Base-by-base conservation (phyloP, 2,113 vertebrate species). In the Donacobius atricapilla region DNA sequence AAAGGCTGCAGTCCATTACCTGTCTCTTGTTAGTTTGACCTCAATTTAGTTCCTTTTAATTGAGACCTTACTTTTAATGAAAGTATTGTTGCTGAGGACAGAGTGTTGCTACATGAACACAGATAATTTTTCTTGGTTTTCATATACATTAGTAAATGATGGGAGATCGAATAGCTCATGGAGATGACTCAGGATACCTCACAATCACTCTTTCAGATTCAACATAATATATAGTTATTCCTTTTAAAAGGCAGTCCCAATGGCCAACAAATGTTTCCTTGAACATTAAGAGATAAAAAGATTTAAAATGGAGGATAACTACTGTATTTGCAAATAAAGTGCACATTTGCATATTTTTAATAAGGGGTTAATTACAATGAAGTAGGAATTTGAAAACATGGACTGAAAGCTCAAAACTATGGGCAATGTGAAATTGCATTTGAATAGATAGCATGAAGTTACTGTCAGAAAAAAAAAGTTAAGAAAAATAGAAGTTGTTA, bases 311-410 rank as follows among this genome's bases (percentile, higher is more conserved):
- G 37, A n/a, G 7, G 31, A 82, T 81, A 70, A 53, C 17, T 88
- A 40, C n/a, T 73, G 17, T 58, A 57, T 94, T 83, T 89, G 44
- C 28, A 83, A 91, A 80, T 56, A 51, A 61, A 73, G 20, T 15
- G 23, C 42, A 78, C 12, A 73, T 9, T 76, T 56, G n/a, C 28
- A 27, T 76, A 48, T 84, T 90, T 89, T 65, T 35, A 87, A 64
- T 78, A 89, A 93, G 25, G 72, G 92, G 53, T 24, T 94, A 97
- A 91, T 87, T 94, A 83, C 40, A 57, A 48, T 27, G 56, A 83
- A 94, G 53, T 4, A 61, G 69, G 91, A 97, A 86, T 89, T 87
- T 82, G 75, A 75, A 76, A 92, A 35, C 13, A 39, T 33, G 63
- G 92, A 89, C 45, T 70, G 56, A 39, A 85, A 91, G 44, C 17